Base-by-base conservation (phyloP, 2,113 vertebrate species). In the Camelus dromedarius region DNA sequence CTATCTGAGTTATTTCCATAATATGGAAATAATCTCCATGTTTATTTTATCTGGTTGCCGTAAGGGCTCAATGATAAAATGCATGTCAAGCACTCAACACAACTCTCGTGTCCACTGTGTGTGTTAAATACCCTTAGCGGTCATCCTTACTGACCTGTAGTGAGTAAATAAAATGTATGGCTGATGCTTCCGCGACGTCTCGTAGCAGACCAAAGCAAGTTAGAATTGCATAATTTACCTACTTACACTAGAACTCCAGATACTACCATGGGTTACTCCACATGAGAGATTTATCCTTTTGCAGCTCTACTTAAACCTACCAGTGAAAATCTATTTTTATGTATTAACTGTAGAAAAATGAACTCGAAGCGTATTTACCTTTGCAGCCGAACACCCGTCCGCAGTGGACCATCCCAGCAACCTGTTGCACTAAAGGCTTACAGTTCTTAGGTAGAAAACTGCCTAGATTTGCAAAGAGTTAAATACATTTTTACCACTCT, bases 361-460 rank as follows among this genome's bases (percentile, higher is more conserved):
- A 86, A 84, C 18, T 42, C 46, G 6, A 75, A 87, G 42, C 9
- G n/a, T 69, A 67, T 46, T 92, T 89, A 32, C 84, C 16, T 96
- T 93, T 89, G 26, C 9, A 92, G 50, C 13, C 24, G 48, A 80
- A 72, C 24, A 60, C 48, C n/a, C 56, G 26, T 15, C 64, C 30
- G 4, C n/a, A 88, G 75, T 95, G 46, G 69, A 72, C 26, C 38
- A 42, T 87, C 28, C n/a, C 2, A n/a, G 28, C 64, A 87, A 76
- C 72, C 14, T 2, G 26, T 46, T 96, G 14, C 70, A 67, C 18
- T 77, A 69, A 69, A 92, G 52, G 67, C 20, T 52, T 89, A 75
- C 12, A 79, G 52, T 79, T 92, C 77, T 92, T 93, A 82, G 89
- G 79, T 93, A 86, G 77, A 92, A 96, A 96, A 94, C 30, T 58